Conservation (phyloP, 1,140 invertebrate species). For the Eriocheir sinensis region DNA sequence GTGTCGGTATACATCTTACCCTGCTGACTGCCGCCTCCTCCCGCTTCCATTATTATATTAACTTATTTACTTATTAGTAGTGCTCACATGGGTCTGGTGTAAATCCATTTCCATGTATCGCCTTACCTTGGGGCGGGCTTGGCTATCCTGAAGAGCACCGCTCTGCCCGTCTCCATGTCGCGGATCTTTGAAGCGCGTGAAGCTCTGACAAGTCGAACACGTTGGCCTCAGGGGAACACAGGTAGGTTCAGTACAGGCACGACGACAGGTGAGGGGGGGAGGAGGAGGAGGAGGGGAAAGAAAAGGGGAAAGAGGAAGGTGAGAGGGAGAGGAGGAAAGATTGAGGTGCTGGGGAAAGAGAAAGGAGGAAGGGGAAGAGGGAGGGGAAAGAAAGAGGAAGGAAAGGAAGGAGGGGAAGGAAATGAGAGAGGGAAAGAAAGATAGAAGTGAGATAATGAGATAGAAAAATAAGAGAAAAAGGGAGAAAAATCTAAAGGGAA, state of each 20-base stretch:
- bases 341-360: not conserved
- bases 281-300: not conserved
- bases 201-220: conserved; percentile 99
- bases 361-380: not conserved
- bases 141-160: conserved; percentile 97
- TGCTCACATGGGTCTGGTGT: no score
- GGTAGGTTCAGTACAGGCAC: conserved; percentile 87
- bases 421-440: not conserved
- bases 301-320: not conserved
- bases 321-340: not conserved
- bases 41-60: not conserved
- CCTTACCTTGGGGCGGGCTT: conserved; percentile 87
- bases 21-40: not conserved
- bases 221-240: conserved; percentile 97
- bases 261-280: not conserved
- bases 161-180: conserved; percentile 96
- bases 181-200: conserved; percentile 98
- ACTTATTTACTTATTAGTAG: not conserved
- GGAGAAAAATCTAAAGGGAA: not conserved
- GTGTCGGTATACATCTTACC: no score
- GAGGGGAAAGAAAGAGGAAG: not conserved
- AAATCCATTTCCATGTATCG: no score
- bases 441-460: not conserved
- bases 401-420: not conserved
- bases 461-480: not conserved